Percentiles rank a stretch among this genome's conserved stretches.
Evolutionary conservation across 2,888 invertebrate genomes (phyloP).

Genomic region (Seladonia tumulorum): DNA sequence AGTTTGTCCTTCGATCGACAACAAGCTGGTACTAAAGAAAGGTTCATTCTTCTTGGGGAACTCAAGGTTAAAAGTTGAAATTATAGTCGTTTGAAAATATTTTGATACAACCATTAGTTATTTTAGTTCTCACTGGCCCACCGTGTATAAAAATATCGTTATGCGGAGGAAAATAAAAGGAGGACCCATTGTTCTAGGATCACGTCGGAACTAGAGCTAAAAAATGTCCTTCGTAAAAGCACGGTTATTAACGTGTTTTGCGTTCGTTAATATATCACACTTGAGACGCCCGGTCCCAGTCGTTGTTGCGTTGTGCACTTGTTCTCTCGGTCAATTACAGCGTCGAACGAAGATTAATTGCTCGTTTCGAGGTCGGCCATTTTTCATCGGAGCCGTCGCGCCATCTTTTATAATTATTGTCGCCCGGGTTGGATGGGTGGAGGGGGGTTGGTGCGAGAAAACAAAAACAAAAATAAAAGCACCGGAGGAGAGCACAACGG

Average conservation of each 20-base stretch:
- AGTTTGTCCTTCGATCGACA: too few species aligned
- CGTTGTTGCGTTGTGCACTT: constrained; percentile 35
- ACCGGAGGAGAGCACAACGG: neutral
- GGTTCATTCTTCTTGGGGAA: too few species aligned
- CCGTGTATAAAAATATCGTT: neutral
- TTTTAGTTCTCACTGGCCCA: neutral
- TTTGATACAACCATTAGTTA: too few species aligned
- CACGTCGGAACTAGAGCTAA: neutral
- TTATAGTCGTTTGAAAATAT: too few species aligned
- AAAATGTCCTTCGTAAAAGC: neutral
- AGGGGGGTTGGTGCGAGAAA: neutral
- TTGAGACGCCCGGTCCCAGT: constrained; percentile 16
- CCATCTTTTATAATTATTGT: constrained; percentile 38
- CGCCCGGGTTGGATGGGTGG: too few species aligned
- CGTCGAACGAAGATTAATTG: constrained; percentile 51
- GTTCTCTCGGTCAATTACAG: constrained; percentile 45
- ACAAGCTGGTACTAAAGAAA: too few species aligned
- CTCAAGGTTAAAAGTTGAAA: too few species aligned
- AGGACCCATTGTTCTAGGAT: neutral
- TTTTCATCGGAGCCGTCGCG: constrained; percentile 33
- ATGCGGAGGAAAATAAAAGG: neutral
- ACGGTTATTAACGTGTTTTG: constrained; percentile 29
- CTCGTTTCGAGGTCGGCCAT: constrained; percentile 15
- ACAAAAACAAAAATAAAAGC: neutral
- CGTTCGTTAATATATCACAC: constrained; percentile 47